phyloP scores from a whole-genome alignment of 2,797 vertebrate genomes.

The Xiphophorus birchmanni region DNA sequence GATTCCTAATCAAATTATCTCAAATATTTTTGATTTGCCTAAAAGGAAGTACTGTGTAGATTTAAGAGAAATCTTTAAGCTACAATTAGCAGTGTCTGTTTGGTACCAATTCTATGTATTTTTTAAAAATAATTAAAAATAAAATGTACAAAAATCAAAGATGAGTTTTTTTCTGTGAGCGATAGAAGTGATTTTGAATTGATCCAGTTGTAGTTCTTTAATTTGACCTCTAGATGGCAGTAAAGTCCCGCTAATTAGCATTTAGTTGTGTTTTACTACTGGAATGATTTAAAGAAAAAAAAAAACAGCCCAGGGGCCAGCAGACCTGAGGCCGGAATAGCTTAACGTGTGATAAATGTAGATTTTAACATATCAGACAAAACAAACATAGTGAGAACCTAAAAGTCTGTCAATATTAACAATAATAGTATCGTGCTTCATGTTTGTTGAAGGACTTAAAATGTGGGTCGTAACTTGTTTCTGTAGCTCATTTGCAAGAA shows the following conservation, averaged over 20 bases:
- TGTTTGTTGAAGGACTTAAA: background rate
- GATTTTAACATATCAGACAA: background rate
- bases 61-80: background rate
- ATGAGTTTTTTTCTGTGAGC: background rate
- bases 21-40: too few species aligned
- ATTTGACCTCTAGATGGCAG: conserved; percentile 10
- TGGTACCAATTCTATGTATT: background rate
- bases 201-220: background rate
- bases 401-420: too few species aligned
- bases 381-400: background rate
- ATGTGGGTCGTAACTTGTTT: background rate
- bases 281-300: too few species aligned
- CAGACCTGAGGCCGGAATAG: too few species aligned
- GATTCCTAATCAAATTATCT: background rate
- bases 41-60: too few species aligned
- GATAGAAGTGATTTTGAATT: background rate
- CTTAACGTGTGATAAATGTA: background rate
- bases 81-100: background rate
- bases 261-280: background rate
- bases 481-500: conserved; percentile 3
- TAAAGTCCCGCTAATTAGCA: background rate
- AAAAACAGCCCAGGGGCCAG: too few species aligned
- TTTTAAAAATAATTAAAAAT: too few species aligned
- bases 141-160: too few species aligned
- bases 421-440: background rate